These are phyloP conservation scores for Gambusia holbrooki DNA, from an alignment of 2,113 vertebrate genomes.

Conservation along the genomic window DNA sequence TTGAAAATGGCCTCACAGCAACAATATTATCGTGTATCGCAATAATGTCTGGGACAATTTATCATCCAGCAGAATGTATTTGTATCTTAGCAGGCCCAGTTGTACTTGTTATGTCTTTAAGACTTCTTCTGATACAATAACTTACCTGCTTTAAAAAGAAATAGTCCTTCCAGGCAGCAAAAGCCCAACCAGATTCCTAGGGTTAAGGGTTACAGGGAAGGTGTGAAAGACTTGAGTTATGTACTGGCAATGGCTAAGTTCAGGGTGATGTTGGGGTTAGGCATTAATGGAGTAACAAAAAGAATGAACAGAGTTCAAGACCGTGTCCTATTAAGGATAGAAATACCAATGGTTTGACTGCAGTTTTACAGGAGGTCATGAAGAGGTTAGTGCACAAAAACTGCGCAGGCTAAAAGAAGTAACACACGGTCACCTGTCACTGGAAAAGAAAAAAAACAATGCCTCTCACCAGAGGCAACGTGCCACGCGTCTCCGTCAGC, in stretches of 20 bases:
- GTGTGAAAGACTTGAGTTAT: not conserved
- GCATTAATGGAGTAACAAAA: not conserved
- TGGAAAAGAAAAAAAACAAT: conserved; percentile 55
- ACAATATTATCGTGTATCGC: no score
- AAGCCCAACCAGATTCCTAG: not conserved
- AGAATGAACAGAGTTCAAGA: not conserved
- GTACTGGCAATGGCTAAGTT: not conserved
- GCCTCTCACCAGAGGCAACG: conserved; percentile 45
- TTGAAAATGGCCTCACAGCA: no score
- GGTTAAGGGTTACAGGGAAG: not conserved
- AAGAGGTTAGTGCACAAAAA: conserved; percentile 42
- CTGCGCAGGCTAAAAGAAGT: conserved; percentile 28
- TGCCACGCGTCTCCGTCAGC: conserved; percentile 68
- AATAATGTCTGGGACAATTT: no score
- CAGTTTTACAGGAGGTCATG: conserved; percentile 52
- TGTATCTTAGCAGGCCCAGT: no score
- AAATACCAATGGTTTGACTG: conserved; percentile 34
- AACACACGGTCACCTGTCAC: conserved; percentile 62
- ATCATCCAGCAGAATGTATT: no score
- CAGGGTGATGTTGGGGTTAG: not conserved
- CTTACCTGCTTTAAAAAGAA: not conserved
- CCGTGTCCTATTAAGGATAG: not conserved
- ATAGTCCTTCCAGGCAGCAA: not conserved
- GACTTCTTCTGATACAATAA: not conserved
- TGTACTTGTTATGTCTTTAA: no score